Base-by-base conservation (phyloP, 2,888 invertebrate species). In the Terebella lapidaria region DNA sequence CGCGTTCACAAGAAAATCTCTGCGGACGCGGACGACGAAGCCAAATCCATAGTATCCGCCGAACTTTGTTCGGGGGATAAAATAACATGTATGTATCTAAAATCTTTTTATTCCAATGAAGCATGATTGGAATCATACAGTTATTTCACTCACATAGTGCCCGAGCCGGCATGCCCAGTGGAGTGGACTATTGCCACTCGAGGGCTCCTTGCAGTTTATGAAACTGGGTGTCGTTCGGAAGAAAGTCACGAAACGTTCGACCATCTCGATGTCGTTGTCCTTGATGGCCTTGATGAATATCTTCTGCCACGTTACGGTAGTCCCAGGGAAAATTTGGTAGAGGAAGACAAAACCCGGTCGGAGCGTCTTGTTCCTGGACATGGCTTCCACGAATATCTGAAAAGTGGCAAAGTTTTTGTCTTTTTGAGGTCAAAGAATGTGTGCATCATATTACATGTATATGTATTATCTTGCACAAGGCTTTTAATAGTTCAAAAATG, bases 261-360 rank as follows among this genome's bases (percentile, higher is more conserved):
- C 73, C 0, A 72, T 73, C 55, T 76, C 75, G 26, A 70, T 66
- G 59, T 79, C 76, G 51, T 75, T 75, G 28, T 79, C 79, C 49
- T 67, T 66, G 22, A 74, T 72, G 25, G 76, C 74, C 59, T 71
- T 72, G 42, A 76, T 67, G 55, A 76, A 72, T 52, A 72, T 62
- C 45, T 66, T 65, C 60, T 79, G 76, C 78, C 78, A 79, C 20
- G 72, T 69, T 27, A 64, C 56, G 0, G 72, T 73, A 64, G 70
- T 73, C 15, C 75, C 74, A n/a, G 79, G 79, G 60, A 79, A 79
- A 18, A 79, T 74, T 64, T 79, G 78, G 65, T 79, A 79, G 62
- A 79, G 66, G 68, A 79, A 77, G 54, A 61, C 61, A 1, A 70
- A 66, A 18, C 76, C 77, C 5, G 70, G 66, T 57, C 72, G 72